Percentiles rank a stretch among this genome's conserved stretches.
These are phyloP conservation scores for Brachylomia viminalis DNA, from an alignment of 2,888 invertebrate species.

Conservation along the genomic window DNA sequence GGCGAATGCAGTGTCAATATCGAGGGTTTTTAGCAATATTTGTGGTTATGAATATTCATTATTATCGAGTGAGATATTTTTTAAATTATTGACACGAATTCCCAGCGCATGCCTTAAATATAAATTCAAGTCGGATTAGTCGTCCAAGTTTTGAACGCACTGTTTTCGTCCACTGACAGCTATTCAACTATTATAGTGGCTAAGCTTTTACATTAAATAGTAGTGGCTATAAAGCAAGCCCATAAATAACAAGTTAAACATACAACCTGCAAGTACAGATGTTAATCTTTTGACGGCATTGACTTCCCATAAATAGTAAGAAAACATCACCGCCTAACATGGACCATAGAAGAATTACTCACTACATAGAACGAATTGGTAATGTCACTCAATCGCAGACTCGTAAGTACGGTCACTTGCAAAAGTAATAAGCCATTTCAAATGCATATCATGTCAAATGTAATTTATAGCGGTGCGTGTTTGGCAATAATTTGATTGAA, in stretches of 20 bases:
- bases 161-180: constrained; percentile 2
- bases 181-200: constrained; percentile 18
- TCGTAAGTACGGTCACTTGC: constrained; percentile 42
- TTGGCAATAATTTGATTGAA: constrained; percentile 34
- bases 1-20: constrained; percentile 65
- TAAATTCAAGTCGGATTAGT: constrained; percentile 7
- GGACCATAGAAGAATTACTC: constrained; percentile 51
- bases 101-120: constrained; percentile 35
- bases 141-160: constrained; percentile 4
- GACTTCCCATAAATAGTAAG: constrained; percentile 58
- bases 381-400: constrained; percentile 57
- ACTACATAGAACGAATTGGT: constrained; percentile 59
- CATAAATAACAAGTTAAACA: constrained; percentile 48
- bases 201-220: constrained; percentile 37
- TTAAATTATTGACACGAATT: constrained; percentile 47
- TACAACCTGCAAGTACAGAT: constrained; percentile 52
- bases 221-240: constrained; percentile 25
- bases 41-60: constrained; percentile 49
- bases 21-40: constrained; percentile 56
- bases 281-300: constrained; percentile 55
- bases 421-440: constrained; percentile 51
- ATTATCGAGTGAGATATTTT: constrained; percentile 22
- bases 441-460: constrained; percentile 54
- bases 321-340: constrained; percentile 57
- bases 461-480: constrained; percentile 37